A percentile compares a stretch with the other conserved stretches of the same genome.
Evolutionary conservation across 2,888 invertebrate genomes (phyloP).

Genomic region (Polydrusus cervinus): DNA sequence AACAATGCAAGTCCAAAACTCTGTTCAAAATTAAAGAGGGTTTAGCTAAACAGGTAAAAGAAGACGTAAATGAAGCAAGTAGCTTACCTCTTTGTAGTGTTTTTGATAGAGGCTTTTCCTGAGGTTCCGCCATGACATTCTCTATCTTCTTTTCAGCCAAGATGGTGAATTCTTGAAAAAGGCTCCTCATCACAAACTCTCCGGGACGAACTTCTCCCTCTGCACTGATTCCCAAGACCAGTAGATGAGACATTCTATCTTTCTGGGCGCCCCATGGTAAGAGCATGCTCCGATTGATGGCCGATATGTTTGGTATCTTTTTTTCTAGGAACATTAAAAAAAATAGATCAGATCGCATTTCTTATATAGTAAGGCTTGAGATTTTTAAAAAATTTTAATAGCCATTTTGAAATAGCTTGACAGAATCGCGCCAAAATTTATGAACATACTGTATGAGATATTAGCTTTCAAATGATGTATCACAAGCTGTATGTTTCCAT

Average conservation of each 20-base stretch:
- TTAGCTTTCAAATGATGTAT: no score
- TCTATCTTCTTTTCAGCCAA: slow-evolving; percentile 98
- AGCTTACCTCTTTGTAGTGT: slow-evolving; percentile 93
- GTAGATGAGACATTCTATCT: slow-evolving; percentile 72
- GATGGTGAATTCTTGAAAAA: slow-evolving; percentile 95
- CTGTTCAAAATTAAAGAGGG: no score
- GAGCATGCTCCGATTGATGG: slow-evolving; percentile 74
- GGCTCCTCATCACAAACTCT: slow-evolving; percentile 95
- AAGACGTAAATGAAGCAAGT: no score
- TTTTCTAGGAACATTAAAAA: slow-evolving; percentile 42
- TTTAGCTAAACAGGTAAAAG: no score
- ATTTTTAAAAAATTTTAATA: no score
- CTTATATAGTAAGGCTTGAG: no score
- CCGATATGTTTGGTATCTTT: slow-evolving; percentile 48
- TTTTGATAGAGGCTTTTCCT: slow-evolving; percentile 96
- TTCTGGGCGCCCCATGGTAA: slow-evolving; percentile 91
- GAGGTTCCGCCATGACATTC: slow-evolving; percentile 91
- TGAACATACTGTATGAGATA: no score
- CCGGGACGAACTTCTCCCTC: slow-evolving; percentile 88
- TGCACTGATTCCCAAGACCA: slow-evolving; percentile 70
- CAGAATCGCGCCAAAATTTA: no score
- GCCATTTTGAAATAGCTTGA: no score
- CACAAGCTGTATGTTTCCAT: no score
- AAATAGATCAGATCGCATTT: no score
- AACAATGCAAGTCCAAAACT: no score